Evolutionary conservation across 2,113 vertebrate genomes (phyloP).

Genomic region (Callaeas wilsoni): DNA sequence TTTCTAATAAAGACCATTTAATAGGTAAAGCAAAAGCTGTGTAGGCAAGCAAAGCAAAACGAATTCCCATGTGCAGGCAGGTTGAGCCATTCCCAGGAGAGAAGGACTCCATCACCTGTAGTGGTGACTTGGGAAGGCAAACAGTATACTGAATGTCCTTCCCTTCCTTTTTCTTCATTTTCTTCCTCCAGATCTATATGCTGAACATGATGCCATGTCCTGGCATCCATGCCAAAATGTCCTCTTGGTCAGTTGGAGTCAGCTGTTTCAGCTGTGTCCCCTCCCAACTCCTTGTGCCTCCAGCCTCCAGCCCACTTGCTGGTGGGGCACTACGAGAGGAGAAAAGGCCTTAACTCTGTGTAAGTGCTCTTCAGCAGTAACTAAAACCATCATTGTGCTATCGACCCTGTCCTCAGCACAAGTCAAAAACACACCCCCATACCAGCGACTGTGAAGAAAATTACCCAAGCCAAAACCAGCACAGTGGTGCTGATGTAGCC

Average conservation of each 20-base stretch:
- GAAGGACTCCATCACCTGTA: not conserved
- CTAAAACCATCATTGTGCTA: not conserved
- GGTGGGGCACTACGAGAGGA: rapidly evolving
- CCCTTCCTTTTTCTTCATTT: not conserved
- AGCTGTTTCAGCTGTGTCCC: not conserved
- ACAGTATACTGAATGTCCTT: not conserved
- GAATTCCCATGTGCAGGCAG: rapidly evolving
- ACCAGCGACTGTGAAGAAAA: not conserved
- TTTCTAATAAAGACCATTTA: not conserved
- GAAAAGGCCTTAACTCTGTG: not conserved
- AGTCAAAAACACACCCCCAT: not conserved
- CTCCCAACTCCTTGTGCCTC: not conserved
- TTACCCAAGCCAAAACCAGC: rapidly evolving
- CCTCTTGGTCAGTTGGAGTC: not conserved
- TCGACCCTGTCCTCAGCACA: not conserved
- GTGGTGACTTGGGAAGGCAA: not conserved
- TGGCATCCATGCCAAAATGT: no score
- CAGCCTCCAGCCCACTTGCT: rapidly evolving
- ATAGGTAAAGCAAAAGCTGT: not conserved
- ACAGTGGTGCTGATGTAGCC: not conserved
- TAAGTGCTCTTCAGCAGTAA: not conserved
- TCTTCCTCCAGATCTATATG: not conserved
- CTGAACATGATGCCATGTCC: no score
- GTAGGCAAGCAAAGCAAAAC: not conserved
- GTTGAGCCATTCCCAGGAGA: not conserved